Percentiles rank a stretch among this genome's conserved stretches.
These are phyloP conservation scores for Caligus rogercresseyi DNA, from an alignment of 1,140 invertebrate species.

Conservation along the genomic window DNA sequence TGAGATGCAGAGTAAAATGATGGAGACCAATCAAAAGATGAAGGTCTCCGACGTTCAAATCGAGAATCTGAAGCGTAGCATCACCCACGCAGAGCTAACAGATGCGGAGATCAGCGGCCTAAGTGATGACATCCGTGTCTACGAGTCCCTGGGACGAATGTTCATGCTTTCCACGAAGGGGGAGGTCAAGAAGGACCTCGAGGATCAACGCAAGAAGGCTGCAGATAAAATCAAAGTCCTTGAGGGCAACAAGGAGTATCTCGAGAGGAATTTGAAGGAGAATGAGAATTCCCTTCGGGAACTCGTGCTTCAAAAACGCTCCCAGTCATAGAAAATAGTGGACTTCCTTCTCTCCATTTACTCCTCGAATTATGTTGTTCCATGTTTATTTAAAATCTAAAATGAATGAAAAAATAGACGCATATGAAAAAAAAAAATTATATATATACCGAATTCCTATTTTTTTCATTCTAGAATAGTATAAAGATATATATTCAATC, in stretches of 20 bases:
- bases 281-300: slow-evolving; percentile 46
- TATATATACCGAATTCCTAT: too few relatives aligned
- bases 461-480: too few relatives aligned
- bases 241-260: slow-evolving; percentile 51
- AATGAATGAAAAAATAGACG: too few relatives aligned
- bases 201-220: slow-evolving; percentile 39
- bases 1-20: slow-evolving; percentile 59
- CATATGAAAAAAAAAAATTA: too few relatives aligned
- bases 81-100: slow-evolving; percentile 50
- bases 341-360: too few relatives aligned
- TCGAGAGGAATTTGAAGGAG: slow-evolving; percentile 58
- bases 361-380: too few relatives aligned
- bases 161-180: slow-evolving; percentile 49
- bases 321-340: too few relatives aligned
- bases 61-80: slow-evolving; percentile 43
- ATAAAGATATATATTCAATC: too few relatives aligned
- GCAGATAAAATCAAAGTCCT: slow-evolving; percentile 51
- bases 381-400: too few relatives aligned
- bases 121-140: slow-evolving; percentile 32
- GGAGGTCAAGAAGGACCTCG: slow-evolving; percentile 43
- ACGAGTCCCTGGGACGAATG: slow-evolving; percentile 63
- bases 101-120: slow-evolving; percentile 39
- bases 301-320: slow-evolving; percentile 29
- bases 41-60: slow-evolving; percentile 59
- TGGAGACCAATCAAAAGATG: slow-evolving; percentile 57